Percentiles rank a stretch among this genome's conserved stretches.
Conservation (phyloP, 2,113 vertebrate genomes). For the Semnornis frantzii region DNA sequence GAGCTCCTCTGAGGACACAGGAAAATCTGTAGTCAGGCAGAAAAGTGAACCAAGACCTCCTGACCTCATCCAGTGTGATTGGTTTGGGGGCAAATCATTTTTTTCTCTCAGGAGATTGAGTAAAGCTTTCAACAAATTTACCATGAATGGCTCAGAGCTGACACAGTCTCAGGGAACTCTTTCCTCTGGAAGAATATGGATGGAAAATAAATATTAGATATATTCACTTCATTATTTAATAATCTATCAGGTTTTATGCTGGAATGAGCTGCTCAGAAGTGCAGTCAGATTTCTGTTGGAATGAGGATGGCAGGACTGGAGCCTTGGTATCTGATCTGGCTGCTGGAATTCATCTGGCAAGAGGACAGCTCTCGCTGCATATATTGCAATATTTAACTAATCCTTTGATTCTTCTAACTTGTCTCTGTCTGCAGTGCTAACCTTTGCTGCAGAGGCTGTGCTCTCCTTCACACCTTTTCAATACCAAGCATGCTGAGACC, state of each 20-base stretch:
- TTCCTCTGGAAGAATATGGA: background rate
- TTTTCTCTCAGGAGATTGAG: background rate
- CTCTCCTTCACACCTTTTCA: background rate
- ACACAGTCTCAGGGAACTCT: background rate
- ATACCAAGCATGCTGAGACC: background rate
- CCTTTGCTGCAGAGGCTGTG: background rate
- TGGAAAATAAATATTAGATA: background rate
- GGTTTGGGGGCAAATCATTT: background rate
- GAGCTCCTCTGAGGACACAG: background rate
- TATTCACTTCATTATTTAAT: background rate
- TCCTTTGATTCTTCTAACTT: background rate
- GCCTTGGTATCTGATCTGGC: background rate
- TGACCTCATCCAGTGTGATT: background rate
- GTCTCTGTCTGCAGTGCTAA: background rate
- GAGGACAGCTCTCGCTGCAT: background rate
- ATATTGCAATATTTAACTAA: background rate
- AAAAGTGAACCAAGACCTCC: background rate
- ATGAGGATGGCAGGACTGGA: background rate
- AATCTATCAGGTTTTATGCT: background rate
- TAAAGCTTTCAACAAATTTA: background rate
- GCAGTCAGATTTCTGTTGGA: background rate
- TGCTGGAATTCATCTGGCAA: background rate
- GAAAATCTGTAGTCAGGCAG: background rate
- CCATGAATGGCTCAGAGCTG: background rate
- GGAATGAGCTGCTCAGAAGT: background rate